These are phyloP conservation scores for Herminia tarsipennalis DNA, from an alignment of 2,888 invertebrate genomes.

Conservation along the genomic window DNA sequence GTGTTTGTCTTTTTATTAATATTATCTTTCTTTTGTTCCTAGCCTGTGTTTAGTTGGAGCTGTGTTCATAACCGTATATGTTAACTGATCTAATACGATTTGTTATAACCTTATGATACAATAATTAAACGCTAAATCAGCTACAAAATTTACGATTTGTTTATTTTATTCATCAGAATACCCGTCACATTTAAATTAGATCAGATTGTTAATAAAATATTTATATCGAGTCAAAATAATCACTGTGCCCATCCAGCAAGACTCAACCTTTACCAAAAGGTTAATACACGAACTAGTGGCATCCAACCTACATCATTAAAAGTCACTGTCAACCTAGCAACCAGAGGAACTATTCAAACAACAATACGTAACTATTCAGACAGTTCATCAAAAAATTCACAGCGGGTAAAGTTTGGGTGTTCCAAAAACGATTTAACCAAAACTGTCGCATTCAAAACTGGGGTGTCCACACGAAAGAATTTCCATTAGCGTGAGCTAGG, in stretches of 20 bases:
- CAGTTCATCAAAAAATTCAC: conserved; percentile 36
- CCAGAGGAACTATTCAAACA: neutral
- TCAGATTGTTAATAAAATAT: no score
- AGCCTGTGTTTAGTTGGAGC: no score
- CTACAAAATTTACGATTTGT: no score
- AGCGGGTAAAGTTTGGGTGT: conserved; percentile 19
- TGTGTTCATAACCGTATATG: no score
- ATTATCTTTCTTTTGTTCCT: no score
- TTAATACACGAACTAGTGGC: neutral
- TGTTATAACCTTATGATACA: no score
- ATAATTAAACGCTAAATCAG: no score
- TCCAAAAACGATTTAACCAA: conserved; percentile 32
- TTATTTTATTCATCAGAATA: no score
- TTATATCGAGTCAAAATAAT: no score
- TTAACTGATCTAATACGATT: no score
- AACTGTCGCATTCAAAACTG: conserved; percentile 35
- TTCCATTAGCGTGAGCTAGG: conserved; percentile 64
- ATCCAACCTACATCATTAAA: neutral
- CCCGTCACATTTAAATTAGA: no score
- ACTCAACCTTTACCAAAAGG: neutral
- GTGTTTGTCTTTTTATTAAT: neutral
- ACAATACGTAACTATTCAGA: neutral
- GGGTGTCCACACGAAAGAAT: conserved; percentile 60
- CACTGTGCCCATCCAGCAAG: no score
- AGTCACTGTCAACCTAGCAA: neutral